These are phyloP conservation scores for Coccyzus lansbergi DNA, from an alignment of 2,797 vertebrate genomes.

Conservation along the genomic window DNA sequence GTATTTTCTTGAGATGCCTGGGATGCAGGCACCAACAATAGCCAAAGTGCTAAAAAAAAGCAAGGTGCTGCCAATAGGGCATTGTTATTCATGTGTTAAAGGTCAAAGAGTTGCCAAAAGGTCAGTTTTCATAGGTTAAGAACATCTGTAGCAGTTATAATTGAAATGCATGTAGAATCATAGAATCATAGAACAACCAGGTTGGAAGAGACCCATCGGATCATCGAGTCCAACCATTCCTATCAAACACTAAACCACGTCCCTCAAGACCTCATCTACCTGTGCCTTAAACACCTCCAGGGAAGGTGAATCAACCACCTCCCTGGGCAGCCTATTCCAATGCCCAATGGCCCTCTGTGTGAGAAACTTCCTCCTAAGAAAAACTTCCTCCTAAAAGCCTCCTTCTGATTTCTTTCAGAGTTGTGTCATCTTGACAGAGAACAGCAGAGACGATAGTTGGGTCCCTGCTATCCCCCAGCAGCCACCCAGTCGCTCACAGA, in stretches of 20 bases:
- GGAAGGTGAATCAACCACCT: too few relatives aligned
- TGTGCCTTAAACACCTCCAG: too few relatives aligned
- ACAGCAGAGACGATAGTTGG: neutral
- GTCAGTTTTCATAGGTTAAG: neutral
- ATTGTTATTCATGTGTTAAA: neutral
- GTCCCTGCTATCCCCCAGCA: neutral
- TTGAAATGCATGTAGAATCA: neutral
- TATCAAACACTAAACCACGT: too few relatives aligned
- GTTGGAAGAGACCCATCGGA: too few relatives aligned
- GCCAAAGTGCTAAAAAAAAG: neutral
- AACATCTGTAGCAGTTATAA: neutral
- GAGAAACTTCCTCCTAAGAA: too few relatives aligned
- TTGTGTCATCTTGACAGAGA: neutral
- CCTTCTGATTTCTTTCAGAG: neutral
- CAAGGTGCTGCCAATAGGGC: conserved; percentile 7
- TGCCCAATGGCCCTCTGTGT: too few relatives aligned
- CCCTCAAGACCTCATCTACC: too few relatives aligned
- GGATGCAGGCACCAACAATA: too few relatives aligned
- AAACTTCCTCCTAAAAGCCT: too few relatives aligned
- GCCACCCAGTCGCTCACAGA: neutral
- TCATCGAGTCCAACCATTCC: too few relatives aligned
- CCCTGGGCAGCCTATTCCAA: too few relatives aligned
- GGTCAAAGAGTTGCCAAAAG: neutral
- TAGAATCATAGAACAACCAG: too few relatives aligned
- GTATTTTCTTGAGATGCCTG: neutral